Base-by-base conservation (phyloP, 2,113 vertebrate genomes). In the Eubucco bourcierii region DNA sequence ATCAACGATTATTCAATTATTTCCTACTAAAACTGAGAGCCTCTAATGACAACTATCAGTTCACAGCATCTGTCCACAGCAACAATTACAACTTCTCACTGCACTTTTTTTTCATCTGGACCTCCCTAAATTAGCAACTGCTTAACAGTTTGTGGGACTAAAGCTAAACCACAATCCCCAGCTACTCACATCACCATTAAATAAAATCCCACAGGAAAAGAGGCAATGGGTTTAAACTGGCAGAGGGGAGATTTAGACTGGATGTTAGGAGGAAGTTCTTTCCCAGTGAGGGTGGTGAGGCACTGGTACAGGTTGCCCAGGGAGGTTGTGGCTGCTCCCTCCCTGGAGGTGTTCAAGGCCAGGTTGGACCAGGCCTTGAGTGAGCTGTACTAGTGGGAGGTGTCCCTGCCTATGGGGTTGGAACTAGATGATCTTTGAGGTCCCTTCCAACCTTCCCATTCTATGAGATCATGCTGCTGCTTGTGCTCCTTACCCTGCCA, bases 21-120 rank as follows among this genome's bases (percentile, higher is more conserved):
- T 92, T 90, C 79, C 84, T 92, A 77, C 82, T 80, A 39, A 79
- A 92, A 89, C 8, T 70, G 33, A 76, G 59, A 83, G 82, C 52
- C 34, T 76, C 28, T 60, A 84, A 93, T 71, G 70, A 65, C 61
- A 70, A 60, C 60, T 78, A 80, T 65, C 75, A 59, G n/a, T 70
- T 89, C 67, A 72, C 1, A 15, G 63, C 55, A 75, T 79, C 68
- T 66, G 63, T 61, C 67, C 28, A 44, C 28, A 59, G 63, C 31
- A 92, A 68, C 70, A 86, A n/a, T 25, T 53, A 52, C 41, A 80
- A 52, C 71, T 79, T 64, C 11, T 86, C 41, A 67, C 41, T 44
- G 20, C 33, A n/a, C 18, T 4, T 18, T 78, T 65, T 60, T 84
- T 70, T 53, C 66, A 86, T 21, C 55, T 2, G 50, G 83, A 65